These are phyloP conservation scores for Acleris emargana DNA, from an alignment of 2,888 invertebrate genomes.

Conservation along the genomic window DNA sequence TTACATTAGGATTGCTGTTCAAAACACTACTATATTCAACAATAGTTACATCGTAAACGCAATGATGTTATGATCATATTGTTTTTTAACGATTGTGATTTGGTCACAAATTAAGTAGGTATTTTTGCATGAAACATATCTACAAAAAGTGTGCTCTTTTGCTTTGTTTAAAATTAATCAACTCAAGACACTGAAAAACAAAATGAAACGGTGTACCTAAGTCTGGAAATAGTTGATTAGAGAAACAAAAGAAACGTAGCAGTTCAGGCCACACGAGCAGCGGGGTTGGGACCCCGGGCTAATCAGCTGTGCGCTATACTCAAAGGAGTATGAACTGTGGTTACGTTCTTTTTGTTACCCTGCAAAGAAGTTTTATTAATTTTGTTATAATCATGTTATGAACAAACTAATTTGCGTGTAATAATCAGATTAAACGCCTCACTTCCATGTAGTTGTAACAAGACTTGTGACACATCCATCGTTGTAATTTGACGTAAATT, in stretches of 20 bases:
- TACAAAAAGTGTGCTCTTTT: not conserved
- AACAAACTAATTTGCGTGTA: too few relatives aligned
- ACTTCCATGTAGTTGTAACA: too few relatives aligned
- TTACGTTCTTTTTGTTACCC: not conserved
- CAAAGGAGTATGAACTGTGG: constrained; percentile 3
- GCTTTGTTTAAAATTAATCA: not conserved
- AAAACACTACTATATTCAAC: too few relatives aligned
- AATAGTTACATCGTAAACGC: too few relatives aligned
- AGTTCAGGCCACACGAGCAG: constrained; percentile 4
- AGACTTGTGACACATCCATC: too few relatives aligned
- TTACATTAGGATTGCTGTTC: too few relatives aligned
- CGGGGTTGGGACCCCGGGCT: constrained; percentile 4
- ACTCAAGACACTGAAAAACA: constrained; percentile 5
- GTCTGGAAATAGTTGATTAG: constrained; percentile 24
- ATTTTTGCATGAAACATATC: too few relatives aligned
- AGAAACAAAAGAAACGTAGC: constrained; percentile 18
- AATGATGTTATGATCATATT: too few relatives aligned
- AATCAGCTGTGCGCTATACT: constrained; percentile 13
- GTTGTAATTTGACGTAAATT: too few relatives aligned
- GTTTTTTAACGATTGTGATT: too few relatives aligned
- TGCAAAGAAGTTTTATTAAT: not conserved
- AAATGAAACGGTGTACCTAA: not conserved
- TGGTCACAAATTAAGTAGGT: too few relatives aligned
- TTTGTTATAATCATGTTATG: not conserved
- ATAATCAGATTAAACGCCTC: too few relatives aligned